These are phyloP conservation scores for Nerophis ophidion DNA, from an alignment of 2,113 vertebrate genomes.

Conservation along the genomic window DNA sequence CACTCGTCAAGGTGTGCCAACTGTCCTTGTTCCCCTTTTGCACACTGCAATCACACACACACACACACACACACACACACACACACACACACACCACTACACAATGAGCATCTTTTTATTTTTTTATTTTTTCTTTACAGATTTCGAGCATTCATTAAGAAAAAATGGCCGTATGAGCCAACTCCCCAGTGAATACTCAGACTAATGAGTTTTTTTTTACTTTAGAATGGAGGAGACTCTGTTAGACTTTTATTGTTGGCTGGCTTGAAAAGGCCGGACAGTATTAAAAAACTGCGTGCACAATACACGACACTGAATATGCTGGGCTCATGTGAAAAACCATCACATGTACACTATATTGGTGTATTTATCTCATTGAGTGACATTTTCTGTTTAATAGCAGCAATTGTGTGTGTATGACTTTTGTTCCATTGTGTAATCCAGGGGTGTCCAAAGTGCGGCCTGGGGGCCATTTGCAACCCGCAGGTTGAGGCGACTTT, in stretches of 20 bases:
- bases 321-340: slow-evolving; percentile 1
- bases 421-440: background rate
- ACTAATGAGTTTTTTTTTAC: slow-evolving; percentile 55
- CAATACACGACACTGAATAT: background rate
- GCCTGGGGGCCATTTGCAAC: too few relatives aligned
- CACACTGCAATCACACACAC: background rate
- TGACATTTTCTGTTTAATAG: slow-evolving; percentile 6
- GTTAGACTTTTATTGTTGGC: slow-evolving; percentile 20
- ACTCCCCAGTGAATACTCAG: slow-evolving; percentile 48
- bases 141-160: slow-evolving; percentile 33
- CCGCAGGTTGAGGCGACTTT: too few relatives aligned
- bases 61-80: slow-evolving; percentile 6
- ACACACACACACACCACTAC: slow-evolving; percentile 17
- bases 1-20: slow-evolving; percentile 58
- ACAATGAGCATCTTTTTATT: slow-evolving; percentile 9
- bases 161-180: slow-evolving; percentile 32
- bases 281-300: background rate
- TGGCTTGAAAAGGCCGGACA: slow-evolving; percentile 4
- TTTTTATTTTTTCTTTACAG: slow-evolving; percentile 13
- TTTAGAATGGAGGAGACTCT: slow-evolving; percentile 46
- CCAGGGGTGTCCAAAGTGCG: too few relatives aligned
- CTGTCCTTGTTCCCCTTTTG: slow-evolving; percentile 29
- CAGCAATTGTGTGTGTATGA: background rate
- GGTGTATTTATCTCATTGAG: background rate
- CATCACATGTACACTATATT: background rate